Evolutionary conservation across 2,888 invertebrate species (phyloP), one percentile per base, ranked within the genome.

Genomic region (Rhorus exstirpatorius): DNA sequence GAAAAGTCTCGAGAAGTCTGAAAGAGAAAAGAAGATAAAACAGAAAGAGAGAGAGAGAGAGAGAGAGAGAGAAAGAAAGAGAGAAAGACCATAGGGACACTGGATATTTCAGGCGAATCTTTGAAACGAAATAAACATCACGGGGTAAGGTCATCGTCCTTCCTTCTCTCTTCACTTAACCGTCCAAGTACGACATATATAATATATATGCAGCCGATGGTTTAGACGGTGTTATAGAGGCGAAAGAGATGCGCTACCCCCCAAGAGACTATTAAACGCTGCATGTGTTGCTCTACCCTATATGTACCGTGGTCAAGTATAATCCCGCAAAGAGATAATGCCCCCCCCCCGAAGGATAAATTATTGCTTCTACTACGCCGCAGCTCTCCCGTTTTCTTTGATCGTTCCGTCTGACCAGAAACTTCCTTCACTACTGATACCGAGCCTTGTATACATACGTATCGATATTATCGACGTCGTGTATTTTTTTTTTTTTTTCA

Each of bases 221-320:
- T 77, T 77, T 67, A 72, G 63, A 72, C 21, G 53, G 17, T 41
- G 63, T 21, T 51, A n/a, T 61, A 79, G 71, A 75, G 79, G 82
- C 71, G 14, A 26, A 44, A 10, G 71, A 72, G 84, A 85, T 83
- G 84, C 19, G 49, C 76, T 76, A 80, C 84, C 85, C 83, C 87
- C 85, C 85, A 58, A 53, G 89, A 85, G 88, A 88, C 87, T 86
- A 87, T 90, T 90, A 87, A 89, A 88, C 85, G 87, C 79, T 85
- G 72, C 68, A 58, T 78, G 74, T 78, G 82, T 74, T 70, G 68
- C 53, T 58, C 63, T 44, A 61, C 85, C 78, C 84, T 68, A 85
- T 83, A 86, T 85, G 49, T 86, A 86, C 85, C 77, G 67, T 74
- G 88, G 87, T 88, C 88, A 87, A 89, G 87, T 88, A 79, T 82